Evolutionary conservation across 92 coral and sea anemone genomes (phyloP), one percentile per base, ranked within the genome.

Genomic region (Siderastrea radians): DNA sequence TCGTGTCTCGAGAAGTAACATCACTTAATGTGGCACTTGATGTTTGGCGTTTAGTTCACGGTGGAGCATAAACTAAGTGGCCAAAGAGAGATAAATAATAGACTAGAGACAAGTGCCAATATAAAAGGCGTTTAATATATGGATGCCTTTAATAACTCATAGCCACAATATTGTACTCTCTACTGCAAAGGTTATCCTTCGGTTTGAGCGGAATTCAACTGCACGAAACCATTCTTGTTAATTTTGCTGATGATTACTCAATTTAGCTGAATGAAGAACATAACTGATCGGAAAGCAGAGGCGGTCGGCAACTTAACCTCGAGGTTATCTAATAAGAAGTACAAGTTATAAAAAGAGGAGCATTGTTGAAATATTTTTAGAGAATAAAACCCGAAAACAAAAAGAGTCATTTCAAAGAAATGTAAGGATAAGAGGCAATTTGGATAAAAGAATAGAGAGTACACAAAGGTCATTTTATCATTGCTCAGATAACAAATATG

Each of bases 51-150:
- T 84, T 65, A 46, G 78, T 72, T 84, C 72, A 13, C 61, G 87
- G 87, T 73, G n/a, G 80, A 73, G 74, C 44, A 84, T 84, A 84
- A 83, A 84, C 87, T 84, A 84, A 84, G 87, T 84, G 87, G 79
- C 54, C 73, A 84, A 70, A 84, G 80, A 84, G 80, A 60, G 80
- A 72, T 73, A 84, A 84, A 84, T 84, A 84, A 84, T 57, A 44
- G 78, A 43, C 8, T 12, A 26, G 9, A 54, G 86, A 71, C 86
- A 82, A 57, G 3, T 48, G 9, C 53, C 87, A 84, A 75, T 84
- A 84, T 72, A 17, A 63, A 49, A 57, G 78, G 49, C 49, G 46
- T 46, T 7, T 84, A 84, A 84, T 84, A 26, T 84, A 84, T 84
- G 87, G 87, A 74, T 74, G 80, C 73, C 45, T 74, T 1, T 26